phyloP scores from a whole-genome alignment of 2,888 invertebrate species.

The Netelia melanura region DNA sequence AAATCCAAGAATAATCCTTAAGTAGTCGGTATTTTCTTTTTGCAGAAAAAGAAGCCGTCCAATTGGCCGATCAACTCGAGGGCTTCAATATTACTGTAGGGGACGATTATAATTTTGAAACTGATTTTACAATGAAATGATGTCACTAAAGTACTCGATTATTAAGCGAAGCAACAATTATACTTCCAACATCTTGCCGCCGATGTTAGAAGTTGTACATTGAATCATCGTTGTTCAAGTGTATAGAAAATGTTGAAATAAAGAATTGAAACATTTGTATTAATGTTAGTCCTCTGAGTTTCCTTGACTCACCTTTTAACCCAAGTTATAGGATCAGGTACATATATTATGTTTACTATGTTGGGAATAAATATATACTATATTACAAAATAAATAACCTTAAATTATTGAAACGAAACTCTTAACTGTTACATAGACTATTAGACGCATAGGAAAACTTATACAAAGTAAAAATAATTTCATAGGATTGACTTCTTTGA shows the following conservation, averaged over 20 bases:
- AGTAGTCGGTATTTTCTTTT: conserved; percentile 47
- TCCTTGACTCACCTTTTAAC: no score
- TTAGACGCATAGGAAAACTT: no score
- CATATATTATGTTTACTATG: no score
- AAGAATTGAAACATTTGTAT: no score
- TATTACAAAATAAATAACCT: no score
- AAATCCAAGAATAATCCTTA: background rate
- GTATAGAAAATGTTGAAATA: background rate
- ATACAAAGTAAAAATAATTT: no score
- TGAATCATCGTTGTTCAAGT: conserved; percentile 21
- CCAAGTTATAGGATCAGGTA: no score
- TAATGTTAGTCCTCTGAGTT: no score
- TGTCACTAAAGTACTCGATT: conserved; percentile 4
- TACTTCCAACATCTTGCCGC: background rate
- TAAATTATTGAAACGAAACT: no score
- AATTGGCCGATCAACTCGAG: conserved; percentile 89
- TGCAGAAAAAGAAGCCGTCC: conserved; percentile 88
- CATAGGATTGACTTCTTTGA: no score
- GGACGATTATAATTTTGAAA: conserved; percentile 88
- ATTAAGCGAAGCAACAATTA: background rate
- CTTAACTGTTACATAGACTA: no score
- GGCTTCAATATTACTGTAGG: conserved; percentile 86
- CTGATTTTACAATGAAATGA: conserved; percentile 85
- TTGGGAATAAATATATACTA: no score
- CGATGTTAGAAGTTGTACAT: conserved; percentile 58